A percentile compares a stretch with the other conserved stretches of the same genome.
Conservation (phyloP, 1,140 invertebrate species). For the Ladona fulva region DNA sequence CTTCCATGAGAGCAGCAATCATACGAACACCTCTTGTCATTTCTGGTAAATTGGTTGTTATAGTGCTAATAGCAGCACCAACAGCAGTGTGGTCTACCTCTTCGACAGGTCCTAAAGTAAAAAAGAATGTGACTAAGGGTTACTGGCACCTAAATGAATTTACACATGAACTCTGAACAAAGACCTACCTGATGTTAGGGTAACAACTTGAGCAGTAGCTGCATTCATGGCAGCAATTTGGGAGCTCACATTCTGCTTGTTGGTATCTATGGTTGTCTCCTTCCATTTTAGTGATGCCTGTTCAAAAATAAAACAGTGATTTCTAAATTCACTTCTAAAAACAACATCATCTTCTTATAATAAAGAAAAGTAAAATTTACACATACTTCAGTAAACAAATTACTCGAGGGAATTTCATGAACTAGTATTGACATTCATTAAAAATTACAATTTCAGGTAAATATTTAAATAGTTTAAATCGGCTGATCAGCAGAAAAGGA, state of each 20-base stretch:
- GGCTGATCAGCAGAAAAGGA: too few species aligned
- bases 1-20: constrained; percentile 89
- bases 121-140: not conserved
- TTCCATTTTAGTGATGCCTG: constrained; percentile 83
- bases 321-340: too few species aligned
- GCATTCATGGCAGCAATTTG: constrained; percentile 99
- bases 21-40: constrained; percentile 91
- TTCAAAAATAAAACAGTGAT: not conserved
- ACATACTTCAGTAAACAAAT: too few species aligned
- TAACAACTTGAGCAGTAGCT: constrained; percentile 96
- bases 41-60: constrained; percentile 91
- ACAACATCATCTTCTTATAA: too few species aligned
- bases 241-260: constrained; percentile 90
- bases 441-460: too few species aligned
- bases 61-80: constrained; percentile 92
- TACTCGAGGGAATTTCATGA: too few species aligned
- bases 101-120: constrained; percentile 49
- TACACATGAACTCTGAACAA: not conserved
- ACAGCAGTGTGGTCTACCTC: constrained; percentile 91
- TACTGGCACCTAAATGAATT: not conserved
- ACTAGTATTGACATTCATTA: too few species aligned
- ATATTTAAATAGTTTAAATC: too few species aligned
- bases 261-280: constrained; percentile 86
- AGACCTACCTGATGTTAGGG: constrained; percentile 65
- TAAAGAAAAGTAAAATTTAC: too few species aligned